Evolutionary conservation across 2,888 invertebrate species (phyloP), one percentile per base, ranked within the genome.

Genomic region (Hirtodrosophila cameraria): DNA sequence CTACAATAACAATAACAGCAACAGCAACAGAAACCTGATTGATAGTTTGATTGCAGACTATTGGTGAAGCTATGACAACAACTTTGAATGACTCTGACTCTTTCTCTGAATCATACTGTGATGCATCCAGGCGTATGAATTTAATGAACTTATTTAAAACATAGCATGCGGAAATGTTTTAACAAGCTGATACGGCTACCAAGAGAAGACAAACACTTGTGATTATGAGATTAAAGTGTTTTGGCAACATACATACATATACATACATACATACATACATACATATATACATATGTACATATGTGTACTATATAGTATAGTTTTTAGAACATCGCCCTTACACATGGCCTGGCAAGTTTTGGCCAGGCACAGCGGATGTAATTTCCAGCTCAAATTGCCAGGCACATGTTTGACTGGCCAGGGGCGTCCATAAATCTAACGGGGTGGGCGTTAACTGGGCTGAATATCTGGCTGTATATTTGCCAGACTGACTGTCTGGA

Each of bases 371-470:
- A 60, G 53, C 66, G 76, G 82, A 79, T 74, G 82, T 75, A 79
- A 82, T 79, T 79, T 82, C 63, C 39, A 70, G 55, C 67, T 60
- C 15, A 45, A 82, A 70, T 75, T 82, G 74, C 66, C 63, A 35
- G 52, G 70, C 60, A 63, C 63, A 71, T 71, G 78, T 69, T 73
- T 45, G 57, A 54, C 50, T 61, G 33, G 27, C 75, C 58, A 58
- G 57, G 57, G 62, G 65, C 59, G 65, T 58, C 43, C 42, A 79
- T 82, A 79, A 78, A 79, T 79, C 70, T 65, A 58, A 49, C 42
- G 3, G 11, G 20, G 61, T 53, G 73, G 78, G 78, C 72, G 69
- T 67, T 50, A 54, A 73, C 54, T 45, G 39, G 25, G 39, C 53
- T 45, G 43, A n/a, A 54, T 39, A 69, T 28, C 45, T 12, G 13